A percentile compares a stretch with the other conserved stretches of the same genome.
Evolutionary conservation across 2,113 vertebrate species (phyloP).

Genomic region (Cyanistes caeruleus): DNA sequence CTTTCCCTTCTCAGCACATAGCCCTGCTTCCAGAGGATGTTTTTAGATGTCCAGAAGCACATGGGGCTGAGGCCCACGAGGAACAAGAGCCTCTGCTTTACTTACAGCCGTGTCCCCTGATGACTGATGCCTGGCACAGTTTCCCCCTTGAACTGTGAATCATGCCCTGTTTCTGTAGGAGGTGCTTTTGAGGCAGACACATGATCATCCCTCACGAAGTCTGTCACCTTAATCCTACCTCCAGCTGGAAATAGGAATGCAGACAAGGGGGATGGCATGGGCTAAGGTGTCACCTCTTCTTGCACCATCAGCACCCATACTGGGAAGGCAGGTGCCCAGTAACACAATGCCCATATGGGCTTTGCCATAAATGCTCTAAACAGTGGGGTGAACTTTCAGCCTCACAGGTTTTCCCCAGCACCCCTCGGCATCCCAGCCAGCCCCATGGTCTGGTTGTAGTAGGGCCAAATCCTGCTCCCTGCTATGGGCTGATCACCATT

Average conservation of each 20-base stretch:
- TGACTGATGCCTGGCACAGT: neutral
- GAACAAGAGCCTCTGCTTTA: neutral
- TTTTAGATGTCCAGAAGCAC: neutral
- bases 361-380: neutral
- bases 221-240: neutral
- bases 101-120: too few relatives aligned
- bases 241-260: fast-evolving
- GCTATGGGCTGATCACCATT: neutral
- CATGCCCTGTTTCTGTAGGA: neutral
- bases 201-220: fast-evolving
- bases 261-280: neutral
- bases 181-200: neutral
- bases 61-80: neutral
- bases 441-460: fast-evolving
- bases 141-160: neutral
- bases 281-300: neutral
- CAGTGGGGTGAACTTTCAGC: neutral
- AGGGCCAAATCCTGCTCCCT: neutral
- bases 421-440: fast-evolving
- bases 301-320: neutral
- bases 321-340: fast-evolving
- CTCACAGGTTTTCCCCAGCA: neutral
- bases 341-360: fast-evolving
- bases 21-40: neutral
- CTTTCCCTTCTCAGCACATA: neutral